These are phyloP conservation scores for Cavia porcellus DNA, from an alignment of 2,113 vertebrate species.

Conservation along the genomic window DNA sequence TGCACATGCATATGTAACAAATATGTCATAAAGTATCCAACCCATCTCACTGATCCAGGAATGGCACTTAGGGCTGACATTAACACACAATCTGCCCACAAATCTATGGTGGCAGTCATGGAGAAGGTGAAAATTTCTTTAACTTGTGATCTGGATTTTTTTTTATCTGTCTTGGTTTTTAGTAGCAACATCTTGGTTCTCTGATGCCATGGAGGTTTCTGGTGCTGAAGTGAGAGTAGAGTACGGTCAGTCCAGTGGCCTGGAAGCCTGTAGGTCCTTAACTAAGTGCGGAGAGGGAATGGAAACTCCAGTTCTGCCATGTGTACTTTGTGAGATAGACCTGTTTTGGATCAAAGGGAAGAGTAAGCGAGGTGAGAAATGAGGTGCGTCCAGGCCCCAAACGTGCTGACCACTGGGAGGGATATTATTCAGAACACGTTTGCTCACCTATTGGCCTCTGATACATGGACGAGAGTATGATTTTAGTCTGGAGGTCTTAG, in stretches of 20 bases:
- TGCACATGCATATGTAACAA: background rate
- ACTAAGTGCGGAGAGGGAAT: background rate
- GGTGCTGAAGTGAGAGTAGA: background rate
- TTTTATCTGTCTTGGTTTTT: background rate
- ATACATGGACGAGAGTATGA: background rate
- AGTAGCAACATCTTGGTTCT: background rate
- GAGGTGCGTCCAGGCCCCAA: background rate
- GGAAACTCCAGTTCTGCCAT: background rate
- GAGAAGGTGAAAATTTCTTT: background rate
- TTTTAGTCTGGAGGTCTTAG: background rate
- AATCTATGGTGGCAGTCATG: accelerated
- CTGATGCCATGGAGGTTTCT: background rate
- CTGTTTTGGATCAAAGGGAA: background rate
- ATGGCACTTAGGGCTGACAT: background rate
- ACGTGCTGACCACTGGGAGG: background rate
- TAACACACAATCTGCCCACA: background rate
- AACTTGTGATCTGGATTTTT: background rate
- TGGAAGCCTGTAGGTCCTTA: background rate
- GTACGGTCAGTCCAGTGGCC: background rate
- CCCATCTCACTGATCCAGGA: background rate
- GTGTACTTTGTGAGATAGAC: background rate
- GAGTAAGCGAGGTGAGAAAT: background rate
- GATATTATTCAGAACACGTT: background rate
- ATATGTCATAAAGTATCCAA: background rate
- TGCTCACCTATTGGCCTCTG: background rate